Base-by-base conservation (phyloP, 2,113 vertebrate genomes). In the Poeciliopsis occidentalis region DNA sequence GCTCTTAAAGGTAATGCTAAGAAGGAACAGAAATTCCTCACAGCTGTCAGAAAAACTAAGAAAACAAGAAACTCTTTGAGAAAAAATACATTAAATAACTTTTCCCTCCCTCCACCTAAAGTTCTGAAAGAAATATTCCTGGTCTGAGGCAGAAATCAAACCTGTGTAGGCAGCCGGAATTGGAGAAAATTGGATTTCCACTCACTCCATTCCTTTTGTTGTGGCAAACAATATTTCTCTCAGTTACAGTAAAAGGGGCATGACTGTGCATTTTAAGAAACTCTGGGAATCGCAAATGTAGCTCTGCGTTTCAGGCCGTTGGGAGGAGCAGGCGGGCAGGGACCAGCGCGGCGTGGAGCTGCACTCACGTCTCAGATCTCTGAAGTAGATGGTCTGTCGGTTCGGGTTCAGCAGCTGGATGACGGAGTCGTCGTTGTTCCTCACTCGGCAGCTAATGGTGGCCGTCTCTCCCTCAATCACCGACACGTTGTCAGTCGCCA, bases 351-450 rank as follows among this genome's bases (percentile, higher is more conserved):
- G 29, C 30, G 34, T 0, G 34, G 10, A 37, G 34, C 34, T 3
- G 65, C 69, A 97, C 97, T 97, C 92, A 99, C 97, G 97, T 89
- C 97, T 94, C 87, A 98, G 95, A 60, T 99, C 94, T 90, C 64
- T 94, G 88, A 95, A 95, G 81, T 98, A 99, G 92, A 99, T 99
- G 64, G 98, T 99, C 92, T 95, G 94, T 85, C 98, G 95, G 95
- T 98, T 99, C 92, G 98, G 98, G 91, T 99, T 99, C 89, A 99
- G 96, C 12, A 99, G 96, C 87, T 99, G 98, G 85, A 99, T 99
- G 90, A 99, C 98, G 0, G 98, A 99, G 94, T 97, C 98, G 2
- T 99, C 98, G 70, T 95, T 95, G 94, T 98, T 96, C 94, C 96
- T 98, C 80, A 94, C 88, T 86, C 94, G 90, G 90, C 94, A 95